These are phyloP conservation scores for Aphelocoma californica DNA, from an alignment of 2,797 vertebrate genomes.

Conservation along the genomic window DNA sequence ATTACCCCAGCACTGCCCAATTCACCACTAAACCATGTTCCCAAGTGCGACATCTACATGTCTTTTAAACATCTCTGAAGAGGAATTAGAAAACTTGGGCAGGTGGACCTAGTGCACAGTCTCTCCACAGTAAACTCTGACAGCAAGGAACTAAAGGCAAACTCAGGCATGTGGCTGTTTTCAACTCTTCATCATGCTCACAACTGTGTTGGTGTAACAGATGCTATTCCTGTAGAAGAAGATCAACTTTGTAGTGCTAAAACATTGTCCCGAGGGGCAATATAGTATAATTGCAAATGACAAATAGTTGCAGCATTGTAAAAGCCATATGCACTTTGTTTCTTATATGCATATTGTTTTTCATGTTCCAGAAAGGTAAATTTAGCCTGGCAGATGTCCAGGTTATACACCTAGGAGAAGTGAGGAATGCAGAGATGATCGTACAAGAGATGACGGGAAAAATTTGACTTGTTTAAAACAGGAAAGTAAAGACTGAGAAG, in stretches of 20 bases:
- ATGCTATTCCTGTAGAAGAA: neutral
- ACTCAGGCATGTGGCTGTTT: neutral
- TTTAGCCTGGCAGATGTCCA: neutral
- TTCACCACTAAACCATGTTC: neutral
- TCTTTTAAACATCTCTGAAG: neutral
- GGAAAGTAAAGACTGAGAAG: neutral
- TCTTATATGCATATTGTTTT: neutral
- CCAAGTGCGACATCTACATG: accelerated
- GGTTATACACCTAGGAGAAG: neutral
- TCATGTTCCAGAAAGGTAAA: neutral
- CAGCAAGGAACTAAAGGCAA: neutral
- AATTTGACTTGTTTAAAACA: neutral
- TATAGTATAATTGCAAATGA: neutral
- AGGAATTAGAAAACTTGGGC: neutral
- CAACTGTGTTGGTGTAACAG: neutral
- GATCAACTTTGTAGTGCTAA: neutral
- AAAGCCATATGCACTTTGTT: neutral
- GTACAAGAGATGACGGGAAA: neutral
- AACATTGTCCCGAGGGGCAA: neutral
- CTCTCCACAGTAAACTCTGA: neutral
- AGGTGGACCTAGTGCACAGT: neutral
- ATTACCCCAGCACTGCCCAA: neutral
- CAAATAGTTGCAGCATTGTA: neutral
- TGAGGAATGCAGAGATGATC: neutral
- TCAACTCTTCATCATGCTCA: neutral